phyloP scores from a whole-genome alignment of 1,140 invertebrate genomes.

The Trichomalopsis sarcophagae region DNA sequence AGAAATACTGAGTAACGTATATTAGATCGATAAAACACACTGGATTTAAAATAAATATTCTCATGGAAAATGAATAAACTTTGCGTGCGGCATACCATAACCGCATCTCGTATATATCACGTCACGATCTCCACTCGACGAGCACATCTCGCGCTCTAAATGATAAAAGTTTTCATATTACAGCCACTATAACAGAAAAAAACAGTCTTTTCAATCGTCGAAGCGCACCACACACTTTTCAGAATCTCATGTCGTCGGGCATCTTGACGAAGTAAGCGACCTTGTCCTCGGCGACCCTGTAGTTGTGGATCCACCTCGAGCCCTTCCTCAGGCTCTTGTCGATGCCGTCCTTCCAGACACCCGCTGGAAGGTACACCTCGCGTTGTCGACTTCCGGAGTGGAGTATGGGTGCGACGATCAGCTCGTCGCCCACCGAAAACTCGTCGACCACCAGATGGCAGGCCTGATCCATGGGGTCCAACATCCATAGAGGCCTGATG shows the following conservation, averaged over 20 bases:
- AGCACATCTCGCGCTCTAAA: background rate
- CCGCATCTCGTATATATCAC: background rate
- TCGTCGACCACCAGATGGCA: constrained; percentile 89
- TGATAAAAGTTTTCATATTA: background rate
- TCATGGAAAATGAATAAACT: background rate
- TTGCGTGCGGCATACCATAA: too few relatives aligned
- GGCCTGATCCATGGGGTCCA: constrained; percentile 86
- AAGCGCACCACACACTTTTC: constrained; percentile 41
- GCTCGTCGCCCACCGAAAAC: constrained; percentile 92
- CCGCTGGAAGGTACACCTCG: constrained; percentile 89
- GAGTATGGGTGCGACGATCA: constrained; percentile 93
- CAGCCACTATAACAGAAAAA: background rate
- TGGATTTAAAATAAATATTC: background rate
- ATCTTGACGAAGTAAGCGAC: constrained; percentile 90
- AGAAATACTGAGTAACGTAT: background rate
- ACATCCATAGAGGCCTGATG: constrained; percentile 94
- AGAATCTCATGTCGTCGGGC: constrained; percentile 89
- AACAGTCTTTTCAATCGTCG: background rate
- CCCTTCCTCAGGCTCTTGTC: constrained; percentile 89
- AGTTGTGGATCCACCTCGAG: constrained; percentile 92
- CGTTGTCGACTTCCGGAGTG: constrained; percentile 77
- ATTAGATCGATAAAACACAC: background rate
- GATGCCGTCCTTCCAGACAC: constrained; percentile 93
- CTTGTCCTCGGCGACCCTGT: constrained; percentile 85
- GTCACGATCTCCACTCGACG: too few relatives aligned